Base-by-base conservation (phyloP, 1,140 invertebrate genomes). In the Ditylenchus dipsaci region DNA sequence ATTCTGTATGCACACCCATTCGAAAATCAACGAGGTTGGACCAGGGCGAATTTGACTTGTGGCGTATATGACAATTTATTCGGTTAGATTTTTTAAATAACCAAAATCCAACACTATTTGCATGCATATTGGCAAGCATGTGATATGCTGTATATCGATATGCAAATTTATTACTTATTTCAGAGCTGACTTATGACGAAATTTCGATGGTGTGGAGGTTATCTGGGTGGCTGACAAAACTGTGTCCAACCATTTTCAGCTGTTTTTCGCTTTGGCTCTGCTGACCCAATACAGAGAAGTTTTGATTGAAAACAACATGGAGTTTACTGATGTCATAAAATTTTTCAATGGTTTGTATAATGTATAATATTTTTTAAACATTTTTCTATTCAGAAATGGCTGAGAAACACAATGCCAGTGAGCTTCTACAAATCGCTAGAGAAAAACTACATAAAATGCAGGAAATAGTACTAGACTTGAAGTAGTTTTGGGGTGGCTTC, bases 301-400 rank as follows among this genome's bases (percentile, higher is more conserved):
- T 68, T 93, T 96, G 47, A 85, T 96, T 42, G 90, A 91, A 67
- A 95, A 95, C 84, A 88, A 90, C 74, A 95, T 96, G 92, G 92
- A 95, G 83, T 95, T 95, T 83, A 95, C 93, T 0, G 93, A 96
- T 84, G 93, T 95, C 74, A 96, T 96, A 79, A 95, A 94, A 83
- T 96, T 95, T 84, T 95, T 95, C 81, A 95, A 95, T 86, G 92
- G 91, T 93, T 84, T 85, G 84, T n/a, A 19, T 69, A 53, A 21
- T 69, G 9, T 17, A 15, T 11, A 17, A 1, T 1, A 1, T 9
- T 69, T 9, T 13, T 21, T 15, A 27, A 23, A 21, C 29, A 30
- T 21, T n/a, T 11, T 9, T 26, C 45, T 68, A 53, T 76, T 75
- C 30, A 76, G 74, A 76, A 74, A 76, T 78, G 76, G 74, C 74